Conservation (phyloP, 2,797 vertebrate genomes). For the Chiloscyllium punctatum region DNA sequence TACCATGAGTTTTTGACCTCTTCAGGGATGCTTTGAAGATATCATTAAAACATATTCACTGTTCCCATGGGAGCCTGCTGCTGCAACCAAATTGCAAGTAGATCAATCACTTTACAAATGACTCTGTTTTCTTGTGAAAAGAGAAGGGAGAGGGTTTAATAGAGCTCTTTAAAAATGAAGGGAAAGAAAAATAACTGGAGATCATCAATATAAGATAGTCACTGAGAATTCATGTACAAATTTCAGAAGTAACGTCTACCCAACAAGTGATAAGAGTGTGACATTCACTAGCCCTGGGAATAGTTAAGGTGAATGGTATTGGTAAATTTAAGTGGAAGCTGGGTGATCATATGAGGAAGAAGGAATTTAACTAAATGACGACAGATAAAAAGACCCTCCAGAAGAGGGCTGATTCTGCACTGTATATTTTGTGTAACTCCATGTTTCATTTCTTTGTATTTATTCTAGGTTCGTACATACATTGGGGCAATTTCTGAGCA, state of each 20-base stretch:
- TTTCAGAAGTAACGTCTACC: background rate
- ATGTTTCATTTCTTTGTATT: background rate
- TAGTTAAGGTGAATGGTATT: background rate
- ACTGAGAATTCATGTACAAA: background rate
- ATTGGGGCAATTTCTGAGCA: constrained; percentile 52
- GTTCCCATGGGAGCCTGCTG: background rate
- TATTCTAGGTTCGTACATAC: constrained; percentile 73
- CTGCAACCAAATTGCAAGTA: background rate
- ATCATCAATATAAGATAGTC: background rate
- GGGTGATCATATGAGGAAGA: background rate
- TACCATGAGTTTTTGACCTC: background rate
- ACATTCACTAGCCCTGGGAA: background rate
- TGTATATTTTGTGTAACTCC: background rate
- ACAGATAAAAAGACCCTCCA: background rate
- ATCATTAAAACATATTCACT: background rate
- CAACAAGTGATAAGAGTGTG: background rate
- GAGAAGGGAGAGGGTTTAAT: background rate
- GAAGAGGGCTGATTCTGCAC: background rate
- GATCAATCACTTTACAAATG: background rate
- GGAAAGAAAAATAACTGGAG: background rate
- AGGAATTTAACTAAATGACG: background rate
- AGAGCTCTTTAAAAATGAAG: background rate
- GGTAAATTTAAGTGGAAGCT: background rate
- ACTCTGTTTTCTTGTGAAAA: background rate
- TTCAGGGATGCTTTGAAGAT: background rate